Evolutionary conservation across 30 jellyfish, hydroid and myxozoan genomes (phyloP).

Genomic region (Turritopsis dohrnii): DNA sequence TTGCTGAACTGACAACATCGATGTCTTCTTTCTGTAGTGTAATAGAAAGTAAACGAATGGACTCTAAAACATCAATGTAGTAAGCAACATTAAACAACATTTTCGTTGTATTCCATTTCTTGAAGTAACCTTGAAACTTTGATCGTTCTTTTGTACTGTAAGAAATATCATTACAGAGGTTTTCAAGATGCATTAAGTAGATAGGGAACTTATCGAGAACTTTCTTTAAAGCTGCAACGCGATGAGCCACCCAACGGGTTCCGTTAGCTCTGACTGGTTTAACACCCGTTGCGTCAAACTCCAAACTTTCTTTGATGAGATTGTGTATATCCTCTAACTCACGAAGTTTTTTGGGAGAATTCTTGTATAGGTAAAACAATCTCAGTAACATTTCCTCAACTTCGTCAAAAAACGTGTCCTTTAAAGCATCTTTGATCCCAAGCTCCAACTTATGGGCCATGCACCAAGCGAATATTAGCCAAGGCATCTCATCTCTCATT

Average conservation of each 20-base stretch:
- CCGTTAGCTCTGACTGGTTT: background rate
- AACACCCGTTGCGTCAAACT: background rate
- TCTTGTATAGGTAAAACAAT: background rate
- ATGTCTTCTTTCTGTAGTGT: too few species aligned
- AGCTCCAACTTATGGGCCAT: too few species aligned
- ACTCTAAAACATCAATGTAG: too few species aligned
- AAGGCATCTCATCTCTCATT: too few species aligned
- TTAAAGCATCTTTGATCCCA: too few species aligned
- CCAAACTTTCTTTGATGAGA: background rate
- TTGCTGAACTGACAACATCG: too few species aligned
- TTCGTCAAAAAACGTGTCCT: conserved; percentile 1
- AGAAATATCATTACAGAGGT: background rate
- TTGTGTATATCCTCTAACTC: background rate
- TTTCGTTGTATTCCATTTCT: too few species aligned
- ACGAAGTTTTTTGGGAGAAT: background rate
- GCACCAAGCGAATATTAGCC: too few species aligned
- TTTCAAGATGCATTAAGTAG: background rate
- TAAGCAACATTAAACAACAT: too few species aligned
- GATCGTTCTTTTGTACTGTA: background rate
- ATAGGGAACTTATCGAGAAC: background rate
- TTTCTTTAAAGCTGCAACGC: background rate
- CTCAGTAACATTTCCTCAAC: conserved; percentile 9
- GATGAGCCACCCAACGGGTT: background rate
- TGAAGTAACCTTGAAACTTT: background rate
- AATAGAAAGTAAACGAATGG: too few species aligned